A percentile compares a stretch with the other conserved stretches of the same genome.
Evolutionary conservation across 2,797 vertebrate genomes (phyloP).

Genomic region (Myioborus miniatus): DNA sequence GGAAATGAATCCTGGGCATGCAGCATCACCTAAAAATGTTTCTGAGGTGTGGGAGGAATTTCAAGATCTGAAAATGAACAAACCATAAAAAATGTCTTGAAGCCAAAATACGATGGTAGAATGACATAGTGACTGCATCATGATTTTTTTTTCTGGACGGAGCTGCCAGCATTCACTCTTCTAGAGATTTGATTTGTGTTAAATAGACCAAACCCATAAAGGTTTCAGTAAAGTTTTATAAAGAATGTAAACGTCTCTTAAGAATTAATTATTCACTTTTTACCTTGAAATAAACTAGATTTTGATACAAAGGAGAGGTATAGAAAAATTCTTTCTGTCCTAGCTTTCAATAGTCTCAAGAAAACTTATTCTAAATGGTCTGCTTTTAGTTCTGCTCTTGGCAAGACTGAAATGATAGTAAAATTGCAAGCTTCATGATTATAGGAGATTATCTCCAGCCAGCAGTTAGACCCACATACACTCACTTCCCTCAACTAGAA

Average conservation of each 20-base stretch:
- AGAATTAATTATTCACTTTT: not conserved
- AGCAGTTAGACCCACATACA: not conserved
- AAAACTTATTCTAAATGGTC: not conserved
- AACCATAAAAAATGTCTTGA: not conserved
- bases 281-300: not conserved
- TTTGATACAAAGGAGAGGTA: not conserved
- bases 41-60: constrained; percentile 53
- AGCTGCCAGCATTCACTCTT: not conserved
- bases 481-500: not conserved
- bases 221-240: not conserved
- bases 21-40: constrained; percentile 45
- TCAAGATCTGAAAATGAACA: constrained; percentile 36
- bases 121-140: constrained; percentile 42
- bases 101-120: constrained; percentile 26
- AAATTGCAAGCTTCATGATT: not conserved
- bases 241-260: not conserved
- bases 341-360: not conserved
- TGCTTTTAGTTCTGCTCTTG: not conserved
- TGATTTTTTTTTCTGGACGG: not conserved
- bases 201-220: not conserved
- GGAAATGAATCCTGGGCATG: not conserved
- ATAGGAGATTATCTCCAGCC: not conserved
- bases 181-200: not conserved
- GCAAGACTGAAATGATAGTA: not conserved
- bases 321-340: not conserved